These are phyloP conservation scores for Scaptomyza cyrtandrae DNA, from an alignment of 2,888 invertebrate species.

Conservation along the genomic window DNA sequence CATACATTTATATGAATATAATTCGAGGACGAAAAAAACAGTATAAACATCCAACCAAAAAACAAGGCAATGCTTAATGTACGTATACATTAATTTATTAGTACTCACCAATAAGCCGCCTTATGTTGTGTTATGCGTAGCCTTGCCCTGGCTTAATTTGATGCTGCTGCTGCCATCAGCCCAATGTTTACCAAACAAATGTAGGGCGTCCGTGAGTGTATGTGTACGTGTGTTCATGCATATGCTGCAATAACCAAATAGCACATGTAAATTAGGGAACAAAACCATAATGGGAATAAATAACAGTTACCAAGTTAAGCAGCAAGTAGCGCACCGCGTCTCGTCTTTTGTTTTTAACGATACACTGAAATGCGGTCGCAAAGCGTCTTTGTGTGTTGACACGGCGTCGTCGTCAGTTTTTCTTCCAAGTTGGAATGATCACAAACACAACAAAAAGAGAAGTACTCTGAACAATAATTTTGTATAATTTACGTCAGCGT, in stretches of 20 bases:
- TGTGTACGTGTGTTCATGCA: neutral
- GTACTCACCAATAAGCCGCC: constrained; percentile 47
- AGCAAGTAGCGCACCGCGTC: constrained; percentile 23
- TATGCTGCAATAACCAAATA: constrained; percentile 25
- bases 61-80: constrained; percentile 25
- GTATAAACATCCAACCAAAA: constrained; percentile 22
- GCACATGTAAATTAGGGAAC: constrained; percentile 15
- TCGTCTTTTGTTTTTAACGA: constrained; percentile 34
- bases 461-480: neutral
- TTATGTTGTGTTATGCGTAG: neutral
- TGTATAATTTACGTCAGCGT: neutral
- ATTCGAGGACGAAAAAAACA: constrained; percentile 14
- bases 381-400: constrained; percentile 59
- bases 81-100: constrained; percentile 3
- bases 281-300: constrained; percentile 22
- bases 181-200: constrained; percentile 53
- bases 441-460: constrained; percentile 17
- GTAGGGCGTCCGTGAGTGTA: constrained; percentile 1
- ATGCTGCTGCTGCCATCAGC: constrained; percentile 19
- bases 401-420: constrained; percentile 60
- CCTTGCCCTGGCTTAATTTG: constrained; percentile 36
- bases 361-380: constrained; percentile 55
- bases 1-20: neutral
- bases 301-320: constrained; percentile 30
- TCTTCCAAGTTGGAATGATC: constrained; percentile 14